Conservation (phyloP, 1,140 invertebrate genomes). For the Brachionus rotundiformis region DNA sequence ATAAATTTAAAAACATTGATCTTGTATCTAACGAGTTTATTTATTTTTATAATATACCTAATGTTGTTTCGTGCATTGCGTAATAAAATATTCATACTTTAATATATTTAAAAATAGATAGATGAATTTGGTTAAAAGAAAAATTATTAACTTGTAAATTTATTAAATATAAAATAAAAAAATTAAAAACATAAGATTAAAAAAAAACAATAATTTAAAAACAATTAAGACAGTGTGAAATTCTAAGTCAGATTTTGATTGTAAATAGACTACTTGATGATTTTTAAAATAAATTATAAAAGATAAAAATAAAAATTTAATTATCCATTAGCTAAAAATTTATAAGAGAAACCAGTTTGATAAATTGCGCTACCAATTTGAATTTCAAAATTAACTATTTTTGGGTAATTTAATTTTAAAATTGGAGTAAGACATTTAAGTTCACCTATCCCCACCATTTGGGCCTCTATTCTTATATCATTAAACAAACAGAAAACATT, state of each 20-base stretch:
- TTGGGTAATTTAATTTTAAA: not conserved
- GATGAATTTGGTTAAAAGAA: not conserved
- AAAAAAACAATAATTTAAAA: too few relatives aligned
- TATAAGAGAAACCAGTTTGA: not conserved
- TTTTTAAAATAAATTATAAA: not conserved
- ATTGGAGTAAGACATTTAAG: constrained; percentile 24
- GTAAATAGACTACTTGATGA: not conserved
- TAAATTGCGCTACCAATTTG: not conserved
- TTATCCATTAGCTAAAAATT: not conserved
- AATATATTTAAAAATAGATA: not conserved
- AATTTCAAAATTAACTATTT: not conserved
- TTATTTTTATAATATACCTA: constrained; percentile 21
- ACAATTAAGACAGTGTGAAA: not conserved
- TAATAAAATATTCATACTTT: not conserved
- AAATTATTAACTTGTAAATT: too few relatives aligned
- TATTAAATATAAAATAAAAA: too few relatives aligned
- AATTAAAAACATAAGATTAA: too few relatives aligned
- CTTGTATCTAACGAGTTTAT: not conserved
- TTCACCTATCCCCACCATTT: not conserved
- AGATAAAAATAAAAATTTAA: not conserved
- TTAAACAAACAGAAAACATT: not conserved
- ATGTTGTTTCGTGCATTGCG: not conserved
- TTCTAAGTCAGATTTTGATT: not conserved
- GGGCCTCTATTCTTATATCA: not conserved
- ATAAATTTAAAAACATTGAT: not conserved